Evolutionary conservation across 2,888 invertebrate species (phyloP).

Genomic region (Andrena trimmerana): DNA sequence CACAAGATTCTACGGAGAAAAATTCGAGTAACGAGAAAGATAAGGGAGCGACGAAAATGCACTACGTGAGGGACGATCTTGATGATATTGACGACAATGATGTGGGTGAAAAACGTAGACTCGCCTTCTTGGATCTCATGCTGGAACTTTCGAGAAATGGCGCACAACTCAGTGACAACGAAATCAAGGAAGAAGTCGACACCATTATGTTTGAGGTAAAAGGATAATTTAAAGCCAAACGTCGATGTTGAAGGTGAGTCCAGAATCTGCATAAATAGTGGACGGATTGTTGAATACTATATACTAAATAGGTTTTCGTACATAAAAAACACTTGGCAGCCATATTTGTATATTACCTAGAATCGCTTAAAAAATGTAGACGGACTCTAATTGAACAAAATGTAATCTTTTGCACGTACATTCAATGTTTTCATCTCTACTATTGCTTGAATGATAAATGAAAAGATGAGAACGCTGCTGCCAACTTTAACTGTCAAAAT

Average conservation of each 20-base stretch:
- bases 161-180: conserved; percentile 90
- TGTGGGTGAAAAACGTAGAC: conserved; percentile 89
- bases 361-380: no score
- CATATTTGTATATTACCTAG: no score
- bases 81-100: conserved; percentile 86
- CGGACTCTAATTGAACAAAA: no score
- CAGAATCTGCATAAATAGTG: not conserved
- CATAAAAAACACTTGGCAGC: no score
- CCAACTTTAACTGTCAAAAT: no score
- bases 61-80: conserved; percentile 82
- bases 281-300: no score
- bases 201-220: conserved; percentile 94
- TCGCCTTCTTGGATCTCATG: conserved; percentile 95
- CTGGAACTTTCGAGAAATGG: conserved; percentile 92
- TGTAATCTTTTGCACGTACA: no score
- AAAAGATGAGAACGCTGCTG: no score
- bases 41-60: conserved; percentile 70
- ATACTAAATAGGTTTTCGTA: no score
- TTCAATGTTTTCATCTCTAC: no score
- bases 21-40: not conserved
- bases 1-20: not conserved
- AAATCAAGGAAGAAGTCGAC: conserved; percentile 94
- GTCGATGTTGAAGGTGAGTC: not conserved
- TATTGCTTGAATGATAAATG: no score
- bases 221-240: not conserved